Evolutionary conservation across 2,888 invertebrate species (phyloP).

Genomic region (Spilosoma lubricipeda): DNA sequence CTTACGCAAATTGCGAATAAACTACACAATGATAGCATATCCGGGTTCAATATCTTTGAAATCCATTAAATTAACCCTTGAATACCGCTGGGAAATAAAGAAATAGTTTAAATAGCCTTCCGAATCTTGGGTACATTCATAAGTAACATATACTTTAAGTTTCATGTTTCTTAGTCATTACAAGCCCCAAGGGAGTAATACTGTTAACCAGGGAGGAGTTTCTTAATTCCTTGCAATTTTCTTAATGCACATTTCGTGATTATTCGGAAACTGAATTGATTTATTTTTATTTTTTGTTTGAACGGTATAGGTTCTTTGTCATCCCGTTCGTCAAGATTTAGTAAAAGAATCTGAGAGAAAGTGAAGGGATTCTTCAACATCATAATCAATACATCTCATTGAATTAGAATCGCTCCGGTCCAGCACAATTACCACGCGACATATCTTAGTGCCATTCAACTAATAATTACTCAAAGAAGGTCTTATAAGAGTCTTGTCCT

Average conservation of each 20-base stretch:
- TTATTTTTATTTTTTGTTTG: background rate
- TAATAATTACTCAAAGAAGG: background rate
- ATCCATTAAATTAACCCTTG: slow-evolving; percentile 37
- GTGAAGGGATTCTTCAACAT: too few species aligned
- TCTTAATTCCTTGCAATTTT: background rate
- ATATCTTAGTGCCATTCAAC: too few species aligned
- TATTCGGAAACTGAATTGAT: background rate
- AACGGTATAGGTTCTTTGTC: background rate
- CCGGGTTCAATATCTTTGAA: slow-evolving; percentile 37
- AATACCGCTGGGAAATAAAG: slow-evolving; percentile 25
- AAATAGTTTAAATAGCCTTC: slow-evolving; percentile 17
- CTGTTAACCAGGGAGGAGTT: background rate
- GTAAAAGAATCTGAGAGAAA: too few species aligned
- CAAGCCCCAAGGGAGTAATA: slow-evolving; percentile 1
- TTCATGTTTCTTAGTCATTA: slow-evolving; percentile 9
- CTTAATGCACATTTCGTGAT: background rate
- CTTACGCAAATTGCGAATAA: slow-evolving; percentile 36
- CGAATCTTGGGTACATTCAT: slow-evolving; percentile 15
- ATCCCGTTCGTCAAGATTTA: too few species aligned
- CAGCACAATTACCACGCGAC: background rate
- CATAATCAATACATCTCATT: background rate
- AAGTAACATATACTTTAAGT: background rate
- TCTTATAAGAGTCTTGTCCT: background rate
- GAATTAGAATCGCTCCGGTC: background rate
- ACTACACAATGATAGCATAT: slow-evolving; percentile 18